These are phyloP conservation scores for Crotalus tigris DNA, from an alignment of 2,113 vertebrate genomes.

Conservation along the genomic window DNA sequence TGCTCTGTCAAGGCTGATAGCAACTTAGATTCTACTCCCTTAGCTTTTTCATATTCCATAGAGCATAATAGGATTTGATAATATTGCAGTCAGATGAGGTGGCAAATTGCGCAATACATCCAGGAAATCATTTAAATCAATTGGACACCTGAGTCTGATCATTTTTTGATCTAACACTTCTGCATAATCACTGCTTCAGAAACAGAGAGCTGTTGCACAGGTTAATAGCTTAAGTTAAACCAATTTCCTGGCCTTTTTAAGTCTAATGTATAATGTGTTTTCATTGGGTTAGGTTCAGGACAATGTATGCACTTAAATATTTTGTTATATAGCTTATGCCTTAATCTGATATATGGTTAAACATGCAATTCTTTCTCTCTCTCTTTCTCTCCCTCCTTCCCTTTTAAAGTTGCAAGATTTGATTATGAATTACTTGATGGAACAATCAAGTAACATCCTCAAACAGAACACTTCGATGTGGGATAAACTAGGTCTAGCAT, in stretches of 20 bases:
- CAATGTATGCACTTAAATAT: background rate
- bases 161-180: background rate
- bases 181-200: background rate
- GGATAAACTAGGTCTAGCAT: conserved; percentile 57
- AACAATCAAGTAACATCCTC: background rate
- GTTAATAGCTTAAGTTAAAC: background rate
- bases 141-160: background rate
- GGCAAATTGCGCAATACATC: background rate
- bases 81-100: background rate
- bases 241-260: background rate
- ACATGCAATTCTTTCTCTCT: background rate
- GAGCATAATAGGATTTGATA: background rate
- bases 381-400: background rate
- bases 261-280: background rate
- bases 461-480: fast-evolving
- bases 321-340: background rate
- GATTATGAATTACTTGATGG: conserved; percentile 25
- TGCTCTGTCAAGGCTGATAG: background rate
- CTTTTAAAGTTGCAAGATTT: background rate
- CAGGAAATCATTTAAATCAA: background rate
- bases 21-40: background rate
- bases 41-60: background rate
- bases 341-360: background rate
- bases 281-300: background rate
- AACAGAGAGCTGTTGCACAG: background rate